Evolutionary conservation across 2,797 vertebrate genomes (phyloP).

Genomic region (Adrianichthys oophorus): DNA sequence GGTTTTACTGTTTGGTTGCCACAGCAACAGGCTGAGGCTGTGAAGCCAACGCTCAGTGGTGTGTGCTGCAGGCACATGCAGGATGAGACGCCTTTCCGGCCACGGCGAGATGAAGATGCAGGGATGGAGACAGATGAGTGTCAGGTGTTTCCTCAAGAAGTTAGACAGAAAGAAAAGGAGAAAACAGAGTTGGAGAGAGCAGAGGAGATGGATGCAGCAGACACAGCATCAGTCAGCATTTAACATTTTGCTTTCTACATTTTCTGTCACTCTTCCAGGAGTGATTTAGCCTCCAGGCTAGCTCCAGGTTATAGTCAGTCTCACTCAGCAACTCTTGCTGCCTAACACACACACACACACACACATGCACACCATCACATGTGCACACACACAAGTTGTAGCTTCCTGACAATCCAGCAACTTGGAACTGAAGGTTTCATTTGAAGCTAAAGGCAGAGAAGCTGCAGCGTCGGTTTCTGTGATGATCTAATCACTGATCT

Average conservation of each 20-base stretch:
- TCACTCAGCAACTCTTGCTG: slow-evolving; percentile 23
- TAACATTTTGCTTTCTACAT: slow-evolving; percentile 61
- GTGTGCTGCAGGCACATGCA: too few species aligned
- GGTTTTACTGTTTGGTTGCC: too few species aligned
- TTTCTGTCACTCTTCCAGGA: slow-evolving; percentile 61
- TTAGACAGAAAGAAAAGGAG: slow-evolving; percentile 11
- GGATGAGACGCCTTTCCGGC: too few species aligned
- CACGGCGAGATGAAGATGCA: slow-evolving; percentile 11
- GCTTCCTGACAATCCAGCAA: slow-evolving; percentile 17
- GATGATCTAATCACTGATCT: background rate
- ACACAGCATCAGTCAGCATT: slow-evolving; percentile 64
- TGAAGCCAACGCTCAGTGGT: too few species aligned
- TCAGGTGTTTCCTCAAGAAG: slow-evolving; percentile 27
- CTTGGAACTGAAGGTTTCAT: slow-evolving; percentile 42
- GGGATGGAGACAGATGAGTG: background rate
- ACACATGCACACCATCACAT: background rate
- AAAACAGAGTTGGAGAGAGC: slow-evolving; percentile 16
- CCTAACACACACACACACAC: slow-evolving; percentile 12
- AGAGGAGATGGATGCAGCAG: slow-evolving; percentile 27
- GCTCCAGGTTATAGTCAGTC: slow-evolving; percentile 61
- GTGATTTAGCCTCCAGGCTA: slow-evolving; percentile 63
- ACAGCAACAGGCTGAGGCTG: too few species aligned
- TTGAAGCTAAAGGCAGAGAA: slow-evolving; percentile 33
- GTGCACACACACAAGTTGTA: background rate
- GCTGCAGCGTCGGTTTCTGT: slow-evolving; percentile 24